Conservation (phyloP, 2,797 vertebrate species). For the Epinephelus coioides region DNA sequence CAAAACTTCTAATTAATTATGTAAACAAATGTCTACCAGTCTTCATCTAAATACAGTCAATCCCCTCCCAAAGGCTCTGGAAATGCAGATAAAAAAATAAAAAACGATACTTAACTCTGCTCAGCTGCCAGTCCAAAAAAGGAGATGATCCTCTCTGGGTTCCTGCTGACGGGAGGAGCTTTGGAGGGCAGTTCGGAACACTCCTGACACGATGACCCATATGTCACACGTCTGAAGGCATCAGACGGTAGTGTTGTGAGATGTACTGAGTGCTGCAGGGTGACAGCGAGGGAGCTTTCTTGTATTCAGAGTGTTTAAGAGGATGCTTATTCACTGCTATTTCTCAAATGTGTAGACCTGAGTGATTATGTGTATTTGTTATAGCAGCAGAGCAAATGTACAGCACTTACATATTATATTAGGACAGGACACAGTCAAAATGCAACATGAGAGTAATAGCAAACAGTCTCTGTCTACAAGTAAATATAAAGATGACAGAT, state of each 20-base stretch:
- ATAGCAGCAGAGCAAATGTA: constrained; percentile 11
- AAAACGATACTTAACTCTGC: constrained; percentile 49
- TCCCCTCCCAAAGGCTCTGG: constrained; percentile 31
- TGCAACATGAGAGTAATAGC: neutral
- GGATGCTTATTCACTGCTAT: constrained; percentile 20
- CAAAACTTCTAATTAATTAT: constrained; percentile 26
- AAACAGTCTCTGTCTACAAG: neutral
- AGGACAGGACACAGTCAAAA: neutral
- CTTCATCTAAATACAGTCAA: constrained; percentile 44
- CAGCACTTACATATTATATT: neutral
- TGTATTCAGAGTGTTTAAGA: neutral
- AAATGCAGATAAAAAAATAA: constrained; percentile 41
- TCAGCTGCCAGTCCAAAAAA: constrained; percentile 64
- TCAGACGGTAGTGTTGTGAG: constrained; percentile 28
- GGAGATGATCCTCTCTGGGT: constrained; percentile 68
- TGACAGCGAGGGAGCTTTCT: neutral
- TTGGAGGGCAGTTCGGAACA: constrained; percentile 35
- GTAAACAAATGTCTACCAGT: constrained; percentile 31
- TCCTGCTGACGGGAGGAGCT: constrained; percentile 57
- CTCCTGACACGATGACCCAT: constrained; percentile 68
- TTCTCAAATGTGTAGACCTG: neutral
- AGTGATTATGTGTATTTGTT: constrained; percentile 2
- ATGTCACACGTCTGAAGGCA: constrained; percentile 55
- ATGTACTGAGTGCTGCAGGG: constrained; percentile 12
- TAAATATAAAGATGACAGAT: neutral